phyloP scores from a whole-genome alignment of 2,797 vertebrate genomes.

The Myotis myotis region DNA sequence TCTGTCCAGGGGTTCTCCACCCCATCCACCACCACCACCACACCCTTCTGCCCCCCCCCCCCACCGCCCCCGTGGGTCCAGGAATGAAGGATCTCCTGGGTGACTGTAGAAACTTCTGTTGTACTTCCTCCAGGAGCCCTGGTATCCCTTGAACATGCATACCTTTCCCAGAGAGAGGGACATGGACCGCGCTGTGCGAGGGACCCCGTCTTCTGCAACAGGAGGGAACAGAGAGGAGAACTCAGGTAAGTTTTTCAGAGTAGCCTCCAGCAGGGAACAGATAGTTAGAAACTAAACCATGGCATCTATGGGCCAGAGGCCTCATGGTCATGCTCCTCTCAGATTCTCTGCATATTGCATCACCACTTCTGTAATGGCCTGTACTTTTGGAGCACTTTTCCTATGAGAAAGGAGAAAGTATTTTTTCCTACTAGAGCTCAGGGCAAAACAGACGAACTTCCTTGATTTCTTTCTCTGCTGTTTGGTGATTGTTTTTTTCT shows the following conservation, averaged over 20 bases:
- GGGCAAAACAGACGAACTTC: slow-evolving; percentile 5
- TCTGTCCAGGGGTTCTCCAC: background rate
- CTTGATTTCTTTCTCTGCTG: slow-evolving; percentile 18
- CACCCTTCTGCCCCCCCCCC: background rate
- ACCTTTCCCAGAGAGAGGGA: slow-evolving; percentile 98
- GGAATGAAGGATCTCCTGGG: background rate
- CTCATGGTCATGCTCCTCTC: slow-evolving; percentile 87
- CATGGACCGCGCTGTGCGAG: slow-evolving; percentile 94
- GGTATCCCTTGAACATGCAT: slow-evolving; percentile 64
- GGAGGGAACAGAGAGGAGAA: slow-evolving; percentile 68
- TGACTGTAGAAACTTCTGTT: slow-evolving; percentile 3
- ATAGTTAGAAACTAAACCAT: background rate
- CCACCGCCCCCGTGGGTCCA: background rate
- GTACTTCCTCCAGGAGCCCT: background rate
- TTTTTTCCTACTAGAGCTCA: slow-evolving; percentile 27
- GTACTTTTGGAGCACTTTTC: slow-evolving; percentile 88
- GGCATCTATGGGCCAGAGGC: background rate
- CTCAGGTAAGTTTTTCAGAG: slow-evolving; percentile 40
- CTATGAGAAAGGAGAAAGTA: slow-evolving; percentile 78
- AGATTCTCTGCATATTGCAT: slow-evolving; percentile 94
- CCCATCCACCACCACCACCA: background rate
- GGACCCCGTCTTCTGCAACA: slow-evolving; percentile 93
- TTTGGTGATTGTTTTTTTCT: background rate
- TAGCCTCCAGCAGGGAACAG: background rate
- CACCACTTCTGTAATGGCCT: slow-evolving; percentile 94